Conservation (phyloP, 2,113 vertebrate genomes). For the Acinonyx jubatus region DNA sequence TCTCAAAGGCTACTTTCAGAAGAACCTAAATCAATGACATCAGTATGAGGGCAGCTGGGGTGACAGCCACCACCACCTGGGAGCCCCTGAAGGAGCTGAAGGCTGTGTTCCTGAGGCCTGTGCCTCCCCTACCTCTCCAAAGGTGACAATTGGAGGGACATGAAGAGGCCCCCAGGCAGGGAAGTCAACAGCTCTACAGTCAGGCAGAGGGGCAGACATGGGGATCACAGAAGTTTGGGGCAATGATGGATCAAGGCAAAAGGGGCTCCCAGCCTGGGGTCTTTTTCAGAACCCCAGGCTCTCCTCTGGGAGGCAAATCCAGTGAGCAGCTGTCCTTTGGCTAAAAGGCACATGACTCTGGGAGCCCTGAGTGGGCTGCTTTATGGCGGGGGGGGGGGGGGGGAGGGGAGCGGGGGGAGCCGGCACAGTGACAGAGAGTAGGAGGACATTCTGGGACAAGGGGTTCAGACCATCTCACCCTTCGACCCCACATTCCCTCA, state of each 20-base stretch:
- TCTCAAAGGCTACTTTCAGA: neutral
- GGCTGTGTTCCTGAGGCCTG: neutral
- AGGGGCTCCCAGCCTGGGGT: neutral
- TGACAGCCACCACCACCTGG: neutral
- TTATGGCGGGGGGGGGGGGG: no score
- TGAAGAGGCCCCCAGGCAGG: neutral
- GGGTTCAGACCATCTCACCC: neutral
- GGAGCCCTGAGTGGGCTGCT: neutral
- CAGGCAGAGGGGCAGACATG: neutral
- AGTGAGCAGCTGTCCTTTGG: rapidly evolving
- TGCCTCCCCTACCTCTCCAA: neutral
- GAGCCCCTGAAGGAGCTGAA: neutral
- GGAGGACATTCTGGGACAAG: neutral
- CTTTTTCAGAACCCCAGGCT: neutral
- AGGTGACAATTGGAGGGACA: neutral
- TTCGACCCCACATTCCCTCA: neutral
- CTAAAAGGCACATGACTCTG: neutral
- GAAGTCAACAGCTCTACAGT: neutral
- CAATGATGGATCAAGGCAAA: neutral
- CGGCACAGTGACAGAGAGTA: neutral
- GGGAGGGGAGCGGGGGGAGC: no score
- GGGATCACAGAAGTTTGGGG: neutral
- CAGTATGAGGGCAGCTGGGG: rapidly evolving
- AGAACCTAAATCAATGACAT: neutral
- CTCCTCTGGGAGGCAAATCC: neutral